Evolutionary conservation across 2,888 invertebrate species (phyloP).

Genomic region (Carabus problematicus): DNA sequence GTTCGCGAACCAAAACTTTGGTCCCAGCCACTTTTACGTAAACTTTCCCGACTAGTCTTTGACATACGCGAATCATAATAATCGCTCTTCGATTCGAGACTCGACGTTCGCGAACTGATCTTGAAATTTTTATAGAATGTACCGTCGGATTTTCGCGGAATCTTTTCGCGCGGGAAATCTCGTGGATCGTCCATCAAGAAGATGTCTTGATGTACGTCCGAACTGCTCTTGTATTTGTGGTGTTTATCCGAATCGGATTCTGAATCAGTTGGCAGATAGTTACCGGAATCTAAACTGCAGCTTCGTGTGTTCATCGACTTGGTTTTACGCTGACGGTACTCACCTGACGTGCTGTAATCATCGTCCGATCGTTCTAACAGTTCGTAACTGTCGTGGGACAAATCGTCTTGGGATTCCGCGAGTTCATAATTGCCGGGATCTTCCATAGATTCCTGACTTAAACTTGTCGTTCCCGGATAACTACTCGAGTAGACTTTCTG

Average conservation of each 20-base stretch:
- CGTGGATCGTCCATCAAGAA: constrained; percentile 81
- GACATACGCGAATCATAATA: constrained; percentile 71
- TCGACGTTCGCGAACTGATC: constrained; percentile 71
- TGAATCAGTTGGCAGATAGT: constrained; percentile 77
- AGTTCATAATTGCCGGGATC: constrained; percentile 70
- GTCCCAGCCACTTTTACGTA: constrained; percentile 60
- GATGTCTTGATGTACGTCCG: constrained; percentile 76
- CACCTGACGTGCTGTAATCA: constrained; percentile 61
- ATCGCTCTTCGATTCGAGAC: constrained; percentile 74
- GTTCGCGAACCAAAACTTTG: constrained; percentile 63
- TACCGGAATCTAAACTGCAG: constrained; percentile 79
- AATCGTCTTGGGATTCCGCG: constrained; percentile 80
- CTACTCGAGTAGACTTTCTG: constrained; percentile 84
- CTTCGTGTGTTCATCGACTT: constrained; percentile 63
- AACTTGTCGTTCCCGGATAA: constrained; percentile 80
- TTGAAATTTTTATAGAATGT: constrained; percentile 75
- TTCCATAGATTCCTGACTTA: constrained; percentile 70
- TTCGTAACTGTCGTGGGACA: constrained; percentile 89
- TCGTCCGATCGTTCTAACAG: constrained; percentile 79
- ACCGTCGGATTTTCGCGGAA: constrained; percentile 76
- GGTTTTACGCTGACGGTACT: constrained; percentile 51
- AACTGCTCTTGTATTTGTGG: constrained; percentile 71
- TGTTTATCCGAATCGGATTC: constrained; percentile 69
- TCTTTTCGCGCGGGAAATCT: constrained; percentile 73
- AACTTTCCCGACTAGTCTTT: constrained; percentile 67